These are phyloP conservation scores for Ctenicera cuprea DNA, from an alignment of 2,888 invertebrate genomes.

Conservation along the genomic window DNA sequence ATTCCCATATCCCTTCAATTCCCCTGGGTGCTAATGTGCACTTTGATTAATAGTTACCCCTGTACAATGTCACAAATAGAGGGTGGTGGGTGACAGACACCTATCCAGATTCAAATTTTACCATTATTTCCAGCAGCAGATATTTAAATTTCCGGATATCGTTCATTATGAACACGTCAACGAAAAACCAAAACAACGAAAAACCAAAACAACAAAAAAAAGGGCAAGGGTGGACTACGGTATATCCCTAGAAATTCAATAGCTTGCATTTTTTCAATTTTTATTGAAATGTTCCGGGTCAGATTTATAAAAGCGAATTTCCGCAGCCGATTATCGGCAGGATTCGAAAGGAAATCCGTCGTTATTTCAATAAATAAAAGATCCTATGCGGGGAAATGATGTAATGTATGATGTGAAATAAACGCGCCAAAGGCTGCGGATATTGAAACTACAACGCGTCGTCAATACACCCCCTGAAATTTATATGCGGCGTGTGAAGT, in stretches of 20 bases:
- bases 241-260: no score
- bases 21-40: background rate
- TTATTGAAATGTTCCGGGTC: background rate
- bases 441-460: constrained; percentile 38
- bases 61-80: background rate
- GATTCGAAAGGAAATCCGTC: constrained; percentile 30
- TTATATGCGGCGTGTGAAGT: constrained; percentile 33
- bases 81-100: constrained; percentile 1
- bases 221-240: no score
- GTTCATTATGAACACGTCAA: constrained; percentile 1
- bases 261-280: background rate
- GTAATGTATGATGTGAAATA: constrained; percentile 18
- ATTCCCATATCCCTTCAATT: constrained; percentile 3
- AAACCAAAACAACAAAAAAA: no score
- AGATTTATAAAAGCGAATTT: constrained; percentile 20
- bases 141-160: constrained; percentile 4
- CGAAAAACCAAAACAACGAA: background rate
- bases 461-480: constrained; percentile 31
- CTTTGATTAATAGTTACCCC: constrained; percentile 19
- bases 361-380: constrained; percentile 40
- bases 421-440: constrained; percentile 30
- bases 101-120: background rate
- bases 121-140: constrained; percentile 2
- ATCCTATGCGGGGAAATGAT: constrained; percentile 22
- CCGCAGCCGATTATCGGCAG: constrained; percentile 11